A percentile compares a stretch with the other conserved stretches of the same genome.
Evolutionary conservation across 2,888 invertebrate genomes (phyloP).

Genomic region (Epistrophe grossulariae): DNA sequence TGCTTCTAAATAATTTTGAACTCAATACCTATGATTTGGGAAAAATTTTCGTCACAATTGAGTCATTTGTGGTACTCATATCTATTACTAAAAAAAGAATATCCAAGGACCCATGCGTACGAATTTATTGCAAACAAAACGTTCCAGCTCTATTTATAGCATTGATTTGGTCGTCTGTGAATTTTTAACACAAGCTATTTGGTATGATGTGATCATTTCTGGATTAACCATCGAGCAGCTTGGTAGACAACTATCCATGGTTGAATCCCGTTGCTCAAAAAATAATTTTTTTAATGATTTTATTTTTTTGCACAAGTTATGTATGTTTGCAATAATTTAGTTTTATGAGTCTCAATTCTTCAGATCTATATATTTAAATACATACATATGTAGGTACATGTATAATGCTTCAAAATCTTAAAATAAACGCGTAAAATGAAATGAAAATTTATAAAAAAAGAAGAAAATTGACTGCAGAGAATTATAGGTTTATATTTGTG

Average conservation of each 20-base stretch:
- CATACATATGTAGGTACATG: too few species aligned
- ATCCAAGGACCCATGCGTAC: constrained; percentile 40
- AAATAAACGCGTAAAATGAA: too few species aligned
- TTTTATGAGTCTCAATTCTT: too few species aligned
- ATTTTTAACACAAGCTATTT: constrained; percentile 21
- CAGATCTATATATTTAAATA: too few species aligned
- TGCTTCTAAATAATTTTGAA: background rate
- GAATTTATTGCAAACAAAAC: constrained; percentile 39
- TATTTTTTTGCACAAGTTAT: too few species aligned
- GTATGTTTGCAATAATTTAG: too few species aligned
- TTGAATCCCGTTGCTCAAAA: background rate
- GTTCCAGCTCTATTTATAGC: constrained; percentile 60
- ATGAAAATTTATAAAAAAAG: too few species aligned
- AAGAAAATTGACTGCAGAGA: too few species aligned
- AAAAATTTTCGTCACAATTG: background rate
- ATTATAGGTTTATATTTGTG: too few species aligned
- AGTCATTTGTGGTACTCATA: background rate
- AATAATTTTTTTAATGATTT: background rate
- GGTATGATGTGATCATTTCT: background rate
- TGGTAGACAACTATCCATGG: background rate
- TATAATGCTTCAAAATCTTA: too few species aligned
- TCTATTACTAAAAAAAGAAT: constrained; percentile 14
- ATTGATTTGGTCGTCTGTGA: constrained; percentile 27
- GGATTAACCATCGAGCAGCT: background rate
- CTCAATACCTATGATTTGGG: background rate